These are phyloP conservation scores for Temnothorax longispinosus DNA, from an alignment of 1,140 invertebrate species.

Conservation along the genomic window DNA sequence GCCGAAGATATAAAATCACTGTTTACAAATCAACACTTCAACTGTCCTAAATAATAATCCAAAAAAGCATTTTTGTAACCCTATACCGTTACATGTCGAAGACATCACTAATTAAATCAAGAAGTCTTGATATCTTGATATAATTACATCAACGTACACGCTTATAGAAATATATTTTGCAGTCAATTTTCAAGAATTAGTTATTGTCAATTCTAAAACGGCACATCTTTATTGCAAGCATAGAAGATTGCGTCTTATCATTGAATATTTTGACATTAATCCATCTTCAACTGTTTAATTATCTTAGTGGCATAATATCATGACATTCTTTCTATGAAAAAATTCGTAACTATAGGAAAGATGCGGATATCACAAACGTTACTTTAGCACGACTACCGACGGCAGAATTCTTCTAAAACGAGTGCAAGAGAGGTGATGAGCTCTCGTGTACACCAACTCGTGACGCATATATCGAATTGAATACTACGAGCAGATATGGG, in stretches of 20 bases:
- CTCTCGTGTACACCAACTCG: conserved; percentile 56
- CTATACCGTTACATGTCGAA: not conserved
- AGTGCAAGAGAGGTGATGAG: conserved; percentile 52
- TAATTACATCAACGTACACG: not conserved
- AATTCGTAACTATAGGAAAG: conserved; percentile 6
- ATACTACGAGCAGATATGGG: not conserved
- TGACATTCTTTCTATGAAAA: not conserved
- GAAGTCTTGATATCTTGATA: not conserved
- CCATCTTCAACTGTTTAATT: not conserved
- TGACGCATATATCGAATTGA: not conserved
- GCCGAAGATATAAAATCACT: not conserved
- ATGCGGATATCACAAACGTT: conserved; percentile 53
- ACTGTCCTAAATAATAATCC: not conserved
- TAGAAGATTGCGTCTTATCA: not conserved
- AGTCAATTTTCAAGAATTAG: not conserved
- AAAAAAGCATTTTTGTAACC: not conserved
- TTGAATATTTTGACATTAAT: not conserved
- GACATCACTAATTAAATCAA: not conserved
- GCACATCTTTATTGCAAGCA: not conserved
- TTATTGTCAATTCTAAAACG: not conserved
- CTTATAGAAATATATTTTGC: not conserved
- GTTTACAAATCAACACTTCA: not conserved
- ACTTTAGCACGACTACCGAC: conserved; percentile 69
- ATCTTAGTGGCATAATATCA: not conserved
- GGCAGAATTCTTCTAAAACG: conserved; percentile 72